Conservation (phyloP, 2,888 invertebrate species). For the Melitaea athalia region DNA sequence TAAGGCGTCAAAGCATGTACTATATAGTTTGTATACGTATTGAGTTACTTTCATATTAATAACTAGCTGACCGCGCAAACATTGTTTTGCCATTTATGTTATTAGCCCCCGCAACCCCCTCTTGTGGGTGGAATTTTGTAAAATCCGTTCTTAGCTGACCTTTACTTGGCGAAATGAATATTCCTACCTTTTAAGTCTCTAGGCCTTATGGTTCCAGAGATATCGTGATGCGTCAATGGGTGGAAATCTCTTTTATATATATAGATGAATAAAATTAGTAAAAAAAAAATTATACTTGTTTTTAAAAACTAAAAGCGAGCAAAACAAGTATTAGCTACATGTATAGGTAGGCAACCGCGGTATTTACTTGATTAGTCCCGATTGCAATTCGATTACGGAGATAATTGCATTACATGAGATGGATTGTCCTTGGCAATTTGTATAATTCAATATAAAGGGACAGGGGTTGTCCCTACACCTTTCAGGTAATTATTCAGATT, state of each 20-base stretch:
- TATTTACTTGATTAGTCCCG: slow-evolving; percentile 2
- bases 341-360: not conserved
- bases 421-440: slow-evolving; percentile 4
- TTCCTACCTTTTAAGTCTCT: too few relatives aligned
- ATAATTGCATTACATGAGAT: not conserved
- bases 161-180: too few relatives aligned
- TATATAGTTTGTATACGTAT: too few relatives aligned
- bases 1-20: too few relatives aligned
- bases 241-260: not conserved
- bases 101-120: too few relatives aligned
- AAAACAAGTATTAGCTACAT: not conserved
- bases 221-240: too few relatives aligned
- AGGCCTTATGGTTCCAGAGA: too few relatives aligned
- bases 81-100: too few relatives aligned
- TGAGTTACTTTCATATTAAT: too few relatives aligned
- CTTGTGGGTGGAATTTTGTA: too few relatives aligned
- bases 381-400: not conserved
- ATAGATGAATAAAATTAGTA: not conserved
- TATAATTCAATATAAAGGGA: slow-evolving; percentile 6
- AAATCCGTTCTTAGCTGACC: too few relatives aligned
- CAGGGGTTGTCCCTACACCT: not conserved
- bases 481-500: not conserved
- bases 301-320: not conserved
- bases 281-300: not conserved
- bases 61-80: too few relatives aligned